Evolutionary conservation across 2,113 vertebrate species (phyloP).

Genomic region (Nycticebus coucang): DNA sequence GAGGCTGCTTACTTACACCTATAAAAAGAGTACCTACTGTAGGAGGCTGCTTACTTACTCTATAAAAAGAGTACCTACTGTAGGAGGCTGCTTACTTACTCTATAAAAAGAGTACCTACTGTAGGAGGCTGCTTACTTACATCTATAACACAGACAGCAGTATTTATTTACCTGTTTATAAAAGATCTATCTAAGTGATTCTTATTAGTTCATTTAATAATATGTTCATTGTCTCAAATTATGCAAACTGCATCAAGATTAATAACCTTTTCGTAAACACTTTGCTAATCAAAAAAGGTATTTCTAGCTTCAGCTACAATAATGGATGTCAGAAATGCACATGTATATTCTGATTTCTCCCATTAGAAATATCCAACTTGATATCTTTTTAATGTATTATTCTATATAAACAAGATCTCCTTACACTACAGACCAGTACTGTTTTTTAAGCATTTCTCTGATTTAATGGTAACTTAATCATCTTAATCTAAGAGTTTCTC

Average conservation of each 20-base stretch:
- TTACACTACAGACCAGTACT: conserved; percentile 24
- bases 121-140: neutral
- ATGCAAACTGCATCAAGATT: neutral
- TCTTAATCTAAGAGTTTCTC: conserved; percentile 14
- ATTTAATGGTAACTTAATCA: conserved; percentile 47
- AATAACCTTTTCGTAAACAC: neutral
- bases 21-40: neutral
- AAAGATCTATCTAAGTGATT: neutral
- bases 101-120: neutral
- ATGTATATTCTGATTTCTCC: neutral
- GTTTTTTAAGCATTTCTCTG: conserved; percentile 30
- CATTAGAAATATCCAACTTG: neutral
- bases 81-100: too few relatives aligned
- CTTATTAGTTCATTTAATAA: conserved; percentile 18
- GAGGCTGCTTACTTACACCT: too few relatives aligned
- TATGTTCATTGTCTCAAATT: conserved; percentile 24
- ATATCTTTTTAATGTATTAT: conserved; percentile 27
- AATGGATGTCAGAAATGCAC: neutral
- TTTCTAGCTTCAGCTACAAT: neutral
- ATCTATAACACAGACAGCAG: neutral
- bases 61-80: neutral
- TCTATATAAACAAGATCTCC: neutral
- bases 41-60: too few relatives aligned
- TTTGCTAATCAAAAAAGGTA: neutral
- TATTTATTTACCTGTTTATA: conserved; percentile 19